phyloP scores from a whole-genome alignment of 2,113 vertebrate genomes.

The Panthera uncia region DNA sequence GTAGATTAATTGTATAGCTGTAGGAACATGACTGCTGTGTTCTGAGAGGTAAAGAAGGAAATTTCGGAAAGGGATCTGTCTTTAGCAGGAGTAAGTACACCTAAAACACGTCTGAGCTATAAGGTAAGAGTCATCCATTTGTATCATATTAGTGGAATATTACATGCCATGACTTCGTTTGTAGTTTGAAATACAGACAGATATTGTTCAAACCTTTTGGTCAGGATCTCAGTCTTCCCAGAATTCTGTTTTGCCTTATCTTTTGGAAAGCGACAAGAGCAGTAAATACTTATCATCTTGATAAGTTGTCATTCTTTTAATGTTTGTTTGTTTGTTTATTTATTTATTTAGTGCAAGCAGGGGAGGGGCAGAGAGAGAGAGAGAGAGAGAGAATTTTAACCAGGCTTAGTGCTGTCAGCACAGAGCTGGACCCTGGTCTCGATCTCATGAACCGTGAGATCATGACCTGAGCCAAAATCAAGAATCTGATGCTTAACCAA shows the following conservation, averaged over 20 bases:
- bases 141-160: not conserved
- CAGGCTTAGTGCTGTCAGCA: too few species aligned
- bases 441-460: too few species aligned
- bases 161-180: not conserved
- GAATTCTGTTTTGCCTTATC: slow-evolving; percentile 16
- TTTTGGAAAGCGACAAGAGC: not conserved
- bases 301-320: not conserved
- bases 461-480: too few species aligned
- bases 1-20: slow-evolving; percentile 53
- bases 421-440: too few species aligned
- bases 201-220: not conserved
- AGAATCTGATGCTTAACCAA: too few species aligned
- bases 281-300: not conserved
- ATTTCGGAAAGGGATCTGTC: slow-evolving; percentile 2
- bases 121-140: not conserved
- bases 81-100: not conserved
- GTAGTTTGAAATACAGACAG: not conserved
- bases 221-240: not conserved
- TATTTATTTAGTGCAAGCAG: too few species aligned
- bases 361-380: too few species aligned
- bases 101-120: not conserved
- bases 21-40: slow-evolving; percentile 10
- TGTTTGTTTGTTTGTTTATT: too few species aligned
- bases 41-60: not conserved
- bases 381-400: too few species aligned